These are phyloP conservation scores for Radopholus similis DNA, from an alignment of 1,140 invertebrate genomes.

Conservation along the genomic window DNA sequence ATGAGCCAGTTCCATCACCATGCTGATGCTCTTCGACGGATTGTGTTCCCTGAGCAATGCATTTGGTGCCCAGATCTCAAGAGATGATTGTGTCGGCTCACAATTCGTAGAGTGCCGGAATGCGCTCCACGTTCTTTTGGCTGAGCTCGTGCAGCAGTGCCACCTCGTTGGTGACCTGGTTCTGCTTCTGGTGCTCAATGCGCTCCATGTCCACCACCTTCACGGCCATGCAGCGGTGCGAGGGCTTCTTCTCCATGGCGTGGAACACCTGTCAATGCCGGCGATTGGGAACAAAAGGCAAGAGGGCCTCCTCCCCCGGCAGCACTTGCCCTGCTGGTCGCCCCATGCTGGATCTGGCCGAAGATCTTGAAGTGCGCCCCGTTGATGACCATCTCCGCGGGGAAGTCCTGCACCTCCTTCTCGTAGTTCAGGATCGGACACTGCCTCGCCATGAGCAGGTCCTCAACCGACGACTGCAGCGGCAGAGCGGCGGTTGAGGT, in stretches of 20 bases:
- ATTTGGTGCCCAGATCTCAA: not conserved
- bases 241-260: not conserved
- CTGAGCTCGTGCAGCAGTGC: slow-evolving; percentile 4
- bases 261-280: slow-evolving; percentile 13
- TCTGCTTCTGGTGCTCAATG: slow-evolving; percentile 1
- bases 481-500: no score
- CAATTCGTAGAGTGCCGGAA: slow-evolving; percentile 6
- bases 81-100: not conserved
- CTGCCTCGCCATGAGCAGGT: not conserved
- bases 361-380: not conserved
- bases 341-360: slow-evolving; percentile 18
- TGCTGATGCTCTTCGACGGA: slow-evolving; percentile 13
- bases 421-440: slow-evolving; percentile 12
- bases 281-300: not conserved
- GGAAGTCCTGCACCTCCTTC: not conserved
- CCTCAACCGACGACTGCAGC: no score
- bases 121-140: not conserved
- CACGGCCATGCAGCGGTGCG: slow-evolving; percentile 2
- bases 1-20: slow-evolving; percentile 16
- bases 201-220: slow-evolving; percentile 11
- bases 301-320: not conserved
- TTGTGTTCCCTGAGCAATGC: slow-evolving; percentile 12
- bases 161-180: slow-evolving; percentile 12
- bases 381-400: not conserved
- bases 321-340: slow-evolving; percentile 7